A percentile compares a stretch with the other conserved stretches of the same genome.
Evolutionary conservation across 2,797 vertebrate genomes (phyloP).

Genomic region (Agapornis canus): DNA sequence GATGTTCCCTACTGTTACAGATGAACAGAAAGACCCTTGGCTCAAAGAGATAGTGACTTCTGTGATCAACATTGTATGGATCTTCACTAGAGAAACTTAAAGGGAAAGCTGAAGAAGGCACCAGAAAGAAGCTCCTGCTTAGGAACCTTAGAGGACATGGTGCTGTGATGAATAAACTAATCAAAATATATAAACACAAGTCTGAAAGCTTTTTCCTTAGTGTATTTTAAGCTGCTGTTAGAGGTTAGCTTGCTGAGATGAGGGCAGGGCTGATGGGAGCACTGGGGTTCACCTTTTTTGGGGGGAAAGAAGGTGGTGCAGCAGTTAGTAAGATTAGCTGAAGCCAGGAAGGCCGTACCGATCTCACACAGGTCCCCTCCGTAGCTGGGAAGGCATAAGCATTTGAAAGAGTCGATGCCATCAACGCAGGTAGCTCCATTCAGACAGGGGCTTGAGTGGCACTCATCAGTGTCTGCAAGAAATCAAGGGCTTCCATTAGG

Average conservation of each 20-base stretch:
- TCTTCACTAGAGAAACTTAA: not conserved
- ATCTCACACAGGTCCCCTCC: conserved; percentile 95
- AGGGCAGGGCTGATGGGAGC: not conserved
- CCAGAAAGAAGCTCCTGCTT: not conserved
- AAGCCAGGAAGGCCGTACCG: conserved; percentile 91
- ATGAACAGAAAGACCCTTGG: not conserved
- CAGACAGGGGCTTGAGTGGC: conserved; percentile 94
- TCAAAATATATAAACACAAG: not conserved
- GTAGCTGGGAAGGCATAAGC: conserved; percentile 99
- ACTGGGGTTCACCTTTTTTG: conserved; percentile 30
- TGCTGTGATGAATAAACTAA: not conserved
- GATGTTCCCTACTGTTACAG: not conserved
- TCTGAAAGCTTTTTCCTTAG: not conserved
- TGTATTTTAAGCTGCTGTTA: conserved; percentile 37
- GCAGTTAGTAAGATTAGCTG: conserved; percentile 90
- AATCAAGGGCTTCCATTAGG: conserved; percentile 88
- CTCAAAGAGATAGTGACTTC: not conserved
- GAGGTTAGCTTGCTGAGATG: conserved; percentile 44
- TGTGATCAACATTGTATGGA: not conserved
- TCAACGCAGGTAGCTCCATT: conserved; percentile 98
- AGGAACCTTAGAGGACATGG: not conserved
- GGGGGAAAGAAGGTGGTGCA: not conserved
- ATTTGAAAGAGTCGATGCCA: conserved; percentile 93
- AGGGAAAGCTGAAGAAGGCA: not conserved
- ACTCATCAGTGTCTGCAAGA: conserved; percentile 98